A percentile compares a stretch with the other conserved stretches of the same genome.
phyloP scores from a whole-genome alignment of 2,113 vertebrate species.

The Octodon degus region DNA sequence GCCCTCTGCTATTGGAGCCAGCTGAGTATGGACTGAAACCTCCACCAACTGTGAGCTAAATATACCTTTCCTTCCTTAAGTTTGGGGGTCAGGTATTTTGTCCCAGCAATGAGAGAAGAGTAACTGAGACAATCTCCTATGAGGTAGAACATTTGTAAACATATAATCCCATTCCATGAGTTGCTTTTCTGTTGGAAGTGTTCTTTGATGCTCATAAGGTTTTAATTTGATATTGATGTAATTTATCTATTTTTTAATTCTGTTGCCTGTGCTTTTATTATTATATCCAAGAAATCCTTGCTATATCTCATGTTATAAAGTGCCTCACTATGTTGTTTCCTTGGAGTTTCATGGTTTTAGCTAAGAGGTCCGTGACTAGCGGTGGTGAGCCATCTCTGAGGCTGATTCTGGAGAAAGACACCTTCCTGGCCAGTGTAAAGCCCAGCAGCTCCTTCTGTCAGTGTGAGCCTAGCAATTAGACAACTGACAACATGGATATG shows the following conservation, averaged over 20 bases:
- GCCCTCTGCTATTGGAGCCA: no score
- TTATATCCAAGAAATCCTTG: constrained; percentile 13
- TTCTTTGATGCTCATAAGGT: neutral
- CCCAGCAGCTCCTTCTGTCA: neutral
- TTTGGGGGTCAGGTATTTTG: no score
- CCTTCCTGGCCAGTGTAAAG: neutral
- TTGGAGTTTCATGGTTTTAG: neutral
- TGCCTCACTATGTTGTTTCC: neutral
- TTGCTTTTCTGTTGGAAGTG: neutral
- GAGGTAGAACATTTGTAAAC: neutral
- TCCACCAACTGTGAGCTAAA: no score
- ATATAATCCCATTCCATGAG: neutral
- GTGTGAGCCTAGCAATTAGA: neutral
- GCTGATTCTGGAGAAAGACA: neutral
- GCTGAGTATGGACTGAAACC: no score
- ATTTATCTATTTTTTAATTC: constrained; percentile 14
- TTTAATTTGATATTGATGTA: neutral
- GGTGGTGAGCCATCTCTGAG: neutral
- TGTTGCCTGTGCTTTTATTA: neutral
- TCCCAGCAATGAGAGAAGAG: no score
- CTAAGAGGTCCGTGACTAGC: neutral
- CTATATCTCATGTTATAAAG: neutral
- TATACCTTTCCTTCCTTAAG: no score
- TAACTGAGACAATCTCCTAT: neutral
- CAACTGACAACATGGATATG: neutral